Evolutionary conservation across 2,888 invertebrate genomes (phyloP), one percentile per base, ranked within the genome.

Genomic region (Sussaba pulchella): DNA sequence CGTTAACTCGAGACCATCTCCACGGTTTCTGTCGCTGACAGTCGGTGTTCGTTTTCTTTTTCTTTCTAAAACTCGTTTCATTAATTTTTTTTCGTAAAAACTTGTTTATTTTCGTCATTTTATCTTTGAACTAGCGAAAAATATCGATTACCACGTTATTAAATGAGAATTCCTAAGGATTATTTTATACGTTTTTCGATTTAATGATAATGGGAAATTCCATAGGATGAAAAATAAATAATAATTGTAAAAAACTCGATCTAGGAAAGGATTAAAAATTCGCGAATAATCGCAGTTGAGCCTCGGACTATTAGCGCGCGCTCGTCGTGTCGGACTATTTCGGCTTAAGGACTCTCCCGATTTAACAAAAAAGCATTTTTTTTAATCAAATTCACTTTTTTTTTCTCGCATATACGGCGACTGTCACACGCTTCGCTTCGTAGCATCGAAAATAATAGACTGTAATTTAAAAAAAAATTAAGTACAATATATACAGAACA

Each of bases 341-440:
- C 73, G 57, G 36, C 26, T 17, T 26, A 6, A 2, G 31, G 4
- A 5, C 2, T 6, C 6, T 31, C 31, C 4, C 31, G 31, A 31
- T 31, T 31, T 31, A n/a, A n/a, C n/a, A n/a, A n/a, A n/a, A n/a
- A n/a, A n/a, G n/a, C n/a, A n/a, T n/a, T n/a, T n/a, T n/a, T n/a
- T n/a, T n/a, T 17, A 12, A 69, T 76, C 80, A 76, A 76, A 76
- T 81, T 31, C 52, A 73, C n/a, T n/a, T 31, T 61, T 47, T 47
- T 45, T 54, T 69, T 52, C 61, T 19, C 14, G 5, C 36, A 54
- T 26, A 14, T 14, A 6, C 31, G 12, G 9, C 17, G 41, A 19
- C 54, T 26, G 4, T 52, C 54, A 4, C 19, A 6, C 61, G 43
- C 9, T n/a, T n/a, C 63, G 43, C 24, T n/a, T n/a, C 43, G 31